Evolutionary conservation across 1,140 invertebrate species (phyloP), one percentile per base, ranked within the genome.

Genomic region (Brachionus rotundiformis): DNA sequence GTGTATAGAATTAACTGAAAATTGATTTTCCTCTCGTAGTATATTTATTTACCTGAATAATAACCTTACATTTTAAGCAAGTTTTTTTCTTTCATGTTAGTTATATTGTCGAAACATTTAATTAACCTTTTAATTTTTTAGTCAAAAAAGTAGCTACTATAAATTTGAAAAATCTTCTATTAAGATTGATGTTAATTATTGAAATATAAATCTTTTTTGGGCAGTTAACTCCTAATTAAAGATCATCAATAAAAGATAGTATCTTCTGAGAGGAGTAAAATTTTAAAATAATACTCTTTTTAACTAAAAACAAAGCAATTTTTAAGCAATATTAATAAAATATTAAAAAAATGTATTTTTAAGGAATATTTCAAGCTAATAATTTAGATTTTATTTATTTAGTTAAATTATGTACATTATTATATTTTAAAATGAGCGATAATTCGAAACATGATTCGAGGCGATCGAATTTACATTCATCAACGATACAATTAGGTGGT

Each of bases 401-500:
- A 36, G 63, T 68, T 68, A 63, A 36, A 68, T 68, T 33, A 68
- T 68, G 63, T 68, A 68, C 33, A 68, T 68, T 68, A 33, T 68
- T 10, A 68, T 19, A 36, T 36, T 68, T 29, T 68, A 68, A 33
- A 68, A 68, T 36, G 29, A 68, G 29, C 25, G 41, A 44, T 19
- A 41, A 73, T 5, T 25, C 68, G 7, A 44, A 73, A 73, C 16
- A 29, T 54, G 47, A 54, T 54, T 44, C 65, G 16, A 73, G 44
- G 29, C 39, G 39, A 25, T 25, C 25, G 11, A 44, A 44, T 73
- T 25, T 25, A 27, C 68, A 71, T 39, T 6, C 68, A 73, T 73
- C 68, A 39, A 79, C 76, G 1, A 79, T n/a, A n/a, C 76, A 79
- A 39, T 39, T 79, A 13, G 76, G 76, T 39, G 76, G 76, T 16